Percentiles rank a stretch among this genome's conserved stretches.
These are phyloP conservation scores for Tetragonula carbonaria DNA, from an alignment of 2,888 invertebrate genomes.

Conservation along the genomic window DNA sequence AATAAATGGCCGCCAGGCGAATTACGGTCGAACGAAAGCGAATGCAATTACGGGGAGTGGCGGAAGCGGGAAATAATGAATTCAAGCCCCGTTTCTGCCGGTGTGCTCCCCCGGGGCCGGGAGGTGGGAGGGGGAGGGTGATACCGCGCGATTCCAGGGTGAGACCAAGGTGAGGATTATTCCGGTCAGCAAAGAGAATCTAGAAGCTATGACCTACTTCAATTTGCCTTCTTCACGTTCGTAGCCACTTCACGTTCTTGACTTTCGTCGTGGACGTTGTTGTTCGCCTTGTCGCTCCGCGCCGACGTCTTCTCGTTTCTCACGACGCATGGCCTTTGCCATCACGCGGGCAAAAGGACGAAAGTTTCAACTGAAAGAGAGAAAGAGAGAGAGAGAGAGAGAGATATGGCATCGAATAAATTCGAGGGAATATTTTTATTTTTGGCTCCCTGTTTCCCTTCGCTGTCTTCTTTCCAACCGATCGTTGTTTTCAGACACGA, in stretches of 20 bases:
- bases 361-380: background rate
- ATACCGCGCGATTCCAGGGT: constrained; percentile 16
- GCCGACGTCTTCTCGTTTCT: background rate
- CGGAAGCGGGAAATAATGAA: constrained; percentile 73
- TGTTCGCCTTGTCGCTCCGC: constrained; percentile 35
- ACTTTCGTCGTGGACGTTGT: constrained; percentile 32
- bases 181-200: constrained; percentile 58
- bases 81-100: constrained; percentile 69
- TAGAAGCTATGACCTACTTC: constrained; percentile 74
- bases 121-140: no score
- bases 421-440: constrained; percentile 42
- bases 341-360: background rate
- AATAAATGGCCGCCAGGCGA: constrained; percentile 47
- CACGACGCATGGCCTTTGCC: background rate
- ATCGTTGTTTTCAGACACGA: constrained; percentile 21
- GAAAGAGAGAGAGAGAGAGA: background rate
- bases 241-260: constrained; percentile 48
- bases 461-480: constrained; percentile 3
- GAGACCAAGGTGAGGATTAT: constrained; percentile 47
- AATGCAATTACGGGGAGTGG: constrained; percentile 66
- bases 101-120: constrained; percentile 13
- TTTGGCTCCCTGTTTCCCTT: constrained; percentile 19
- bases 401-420: constrained; percentile 36
- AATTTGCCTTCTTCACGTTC: constrained; percentile 47
- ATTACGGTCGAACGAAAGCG: constrained; percentile 62